phyloP scores from a whole-genome alignment of 2,797 vertebrate genomes.

The Sparus aurata region DNA sequence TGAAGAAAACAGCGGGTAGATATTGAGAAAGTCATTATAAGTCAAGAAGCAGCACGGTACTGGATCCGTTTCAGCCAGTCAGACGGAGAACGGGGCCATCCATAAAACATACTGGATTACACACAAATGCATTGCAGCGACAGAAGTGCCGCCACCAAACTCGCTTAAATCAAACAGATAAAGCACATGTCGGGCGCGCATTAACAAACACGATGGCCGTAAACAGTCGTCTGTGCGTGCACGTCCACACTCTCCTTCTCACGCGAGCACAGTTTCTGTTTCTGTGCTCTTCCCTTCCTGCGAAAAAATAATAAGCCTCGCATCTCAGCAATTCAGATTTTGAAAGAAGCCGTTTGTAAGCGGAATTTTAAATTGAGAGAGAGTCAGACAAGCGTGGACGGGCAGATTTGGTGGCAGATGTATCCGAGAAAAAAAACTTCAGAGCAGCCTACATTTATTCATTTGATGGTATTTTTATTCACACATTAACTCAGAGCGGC shows the following conservation, averaged over 20 bases:
- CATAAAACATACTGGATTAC: conserved; percentile 43
- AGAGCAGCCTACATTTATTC: conserved; percentile 21
- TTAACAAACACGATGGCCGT: neutral
- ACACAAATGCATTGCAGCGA: neutral
- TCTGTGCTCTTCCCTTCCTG: neutral
- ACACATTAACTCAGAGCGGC: conserved; percentile 10
- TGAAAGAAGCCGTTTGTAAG: conserved; percentile 23
- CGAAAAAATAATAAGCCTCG: conserved; percentile 35
- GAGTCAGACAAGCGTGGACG: neutral
- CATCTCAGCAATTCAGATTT: conserved; percentile 33
- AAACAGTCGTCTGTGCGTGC: neutral
- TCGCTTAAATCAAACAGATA: conserved; percentile 2
- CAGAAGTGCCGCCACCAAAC: conserved; percentile 7
- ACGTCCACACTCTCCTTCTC: conserved; percentile 1
- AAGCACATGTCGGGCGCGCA: conserved; percentile 4
- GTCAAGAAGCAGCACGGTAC: conserved; percentile 21
- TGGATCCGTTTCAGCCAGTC: conserved; percentile 38
- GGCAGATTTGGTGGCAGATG: conserved; percentile 10
- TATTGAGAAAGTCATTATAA: conserved; percentile 33
- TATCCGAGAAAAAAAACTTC: neutral
- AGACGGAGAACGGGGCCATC: conserved; percentile 17
- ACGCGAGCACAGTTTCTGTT: conserved; percentile 20
- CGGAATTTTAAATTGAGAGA: conserved; percentile 39
- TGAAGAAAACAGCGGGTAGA: conserved; percentile 9
- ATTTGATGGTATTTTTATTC: conserved; percentile 20